Evolutionary conservation across 2,797 vertebrate genomes (phyloP).

Genomic region (Chloroceryle inda): DNA sequence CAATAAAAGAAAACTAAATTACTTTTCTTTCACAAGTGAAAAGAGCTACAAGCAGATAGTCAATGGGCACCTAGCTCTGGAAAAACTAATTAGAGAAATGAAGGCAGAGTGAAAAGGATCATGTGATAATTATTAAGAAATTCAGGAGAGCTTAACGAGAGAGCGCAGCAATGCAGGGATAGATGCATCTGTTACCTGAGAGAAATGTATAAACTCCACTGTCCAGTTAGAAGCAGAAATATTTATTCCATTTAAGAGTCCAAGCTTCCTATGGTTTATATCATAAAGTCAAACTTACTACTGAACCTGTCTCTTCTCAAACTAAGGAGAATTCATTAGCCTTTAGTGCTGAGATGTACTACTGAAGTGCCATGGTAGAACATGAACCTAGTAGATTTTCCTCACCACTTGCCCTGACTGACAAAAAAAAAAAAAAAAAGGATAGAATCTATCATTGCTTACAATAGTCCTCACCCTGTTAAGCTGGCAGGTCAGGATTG

Average conservation of each 20-base stretch:
- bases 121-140: not conserved
- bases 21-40: not conserved
- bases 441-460: not conserved
- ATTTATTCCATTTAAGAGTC: not conserved
- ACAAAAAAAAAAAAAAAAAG: not conserved
- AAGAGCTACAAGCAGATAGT: not conserved
- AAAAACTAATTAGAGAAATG: not conserved
- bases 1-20: not conserved
- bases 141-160: not conserved
- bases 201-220: not conserved
- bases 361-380: not conserved
- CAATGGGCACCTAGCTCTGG: not conserved
- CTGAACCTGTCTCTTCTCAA: not conserved
- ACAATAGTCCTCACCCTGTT: not conserved
- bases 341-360: not conserved
- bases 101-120: not conserved
- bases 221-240: not conserved
- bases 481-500: not conserved
- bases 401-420: not conserved
- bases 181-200: not conserved
- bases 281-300: not conserved
- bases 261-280: not conserved
- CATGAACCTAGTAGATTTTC: not conserved
- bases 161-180: not conserved
- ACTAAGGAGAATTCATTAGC: not conserved